phyloP scores from a whole-genome alignment of 37 sponge, comb jelly and placozoan species.

The Chondrilla cf. caribensis region DNA sequence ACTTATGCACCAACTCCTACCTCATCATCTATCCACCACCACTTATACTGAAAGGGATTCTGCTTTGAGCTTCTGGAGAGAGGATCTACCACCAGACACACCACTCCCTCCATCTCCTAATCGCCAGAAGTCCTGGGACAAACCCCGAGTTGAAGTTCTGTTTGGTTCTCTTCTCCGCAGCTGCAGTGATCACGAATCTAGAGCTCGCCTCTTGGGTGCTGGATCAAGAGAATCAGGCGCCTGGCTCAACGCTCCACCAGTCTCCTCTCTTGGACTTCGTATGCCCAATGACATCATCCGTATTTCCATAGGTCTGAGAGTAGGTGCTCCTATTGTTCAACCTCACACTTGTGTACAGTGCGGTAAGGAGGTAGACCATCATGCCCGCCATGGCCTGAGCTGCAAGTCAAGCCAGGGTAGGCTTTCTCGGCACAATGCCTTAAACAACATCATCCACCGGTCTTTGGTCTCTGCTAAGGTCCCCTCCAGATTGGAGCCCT shows the following conservation, averaged over 20 bases:
- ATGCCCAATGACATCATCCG: constrained; percentile 16
- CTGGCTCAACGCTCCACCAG: constrained; percentile 2
- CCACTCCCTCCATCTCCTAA: background rate
- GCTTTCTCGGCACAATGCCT: background rate
- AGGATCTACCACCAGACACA: background rate
- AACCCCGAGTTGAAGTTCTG: background rate
- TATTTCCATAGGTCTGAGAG: constrained; percentile 3
- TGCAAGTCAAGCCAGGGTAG: constrained; percentile 5
- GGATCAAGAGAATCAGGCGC: background rate
- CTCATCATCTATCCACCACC: constrained; percentile 4
- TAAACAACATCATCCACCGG: constrained; percentile 14
- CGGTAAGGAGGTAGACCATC: background rate
- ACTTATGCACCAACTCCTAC: constrained; percentile 21
- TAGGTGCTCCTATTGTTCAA: background rate
- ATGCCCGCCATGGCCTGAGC: background rate
- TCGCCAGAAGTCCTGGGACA: constrained; percentile 40
- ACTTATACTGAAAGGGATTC: background rate
- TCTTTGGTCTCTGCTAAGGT: constrained; percentile 1
- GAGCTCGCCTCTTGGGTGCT: constrained; percentile 1
- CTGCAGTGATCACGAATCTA: background rate
- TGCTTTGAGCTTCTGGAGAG: constrained; percentile 1
- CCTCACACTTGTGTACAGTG: background rate
- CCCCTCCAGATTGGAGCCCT: background rate
- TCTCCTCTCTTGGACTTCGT: constrained; percentile 16
- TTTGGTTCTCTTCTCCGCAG: background rate